Conservation (phyloP, 2,113 vertebrate species). For the Dromaius novaehollandiae region DNA sequence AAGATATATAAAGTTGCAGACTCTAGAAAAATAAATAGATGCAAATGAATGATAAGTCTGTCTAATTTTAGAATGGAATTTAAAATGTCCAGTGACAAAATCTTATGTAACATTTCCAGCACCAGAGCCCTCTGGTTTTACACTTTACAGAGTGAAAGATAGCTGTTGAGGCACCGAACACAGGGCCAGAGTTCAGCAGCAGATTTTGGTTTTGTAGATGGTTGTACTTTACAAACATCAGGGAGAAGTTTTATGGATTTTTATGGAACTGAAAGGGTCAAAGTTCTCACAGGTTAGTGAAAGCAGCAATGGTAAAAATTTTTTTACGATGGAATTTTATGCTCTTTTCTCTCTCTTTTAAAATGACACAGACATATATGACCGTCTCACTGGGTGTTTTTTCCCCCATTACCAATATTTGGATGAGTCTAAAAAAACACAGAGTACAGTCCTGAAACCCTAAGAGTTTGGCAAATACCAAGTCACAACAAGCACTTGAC, state of each 20-base stretch:
- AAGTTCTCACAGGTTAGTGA: not conserved
- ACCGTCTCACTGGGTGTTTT: not conserved
- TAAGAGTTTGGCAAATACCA: not conserved
- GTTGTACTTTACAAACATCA: not conserved
- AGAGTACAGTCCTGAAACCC: not conserved
- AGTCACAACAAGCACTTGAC: rapidly evolving
- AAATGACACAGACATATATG: not conserved
- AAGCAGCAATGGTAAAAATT: not conserved
- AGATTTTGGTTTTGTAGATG: not conserved
- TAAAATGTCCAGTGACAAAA: not conserved
- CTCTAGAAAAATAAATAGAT: not conserved
- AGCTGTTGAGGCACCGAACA: rapidly evolving
- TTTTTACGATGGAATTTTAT: not conserved
- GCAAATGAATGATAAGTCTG: not conserved
- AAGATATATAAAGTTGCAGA: not conserved
- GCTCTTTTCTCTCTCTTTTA: not conserved
- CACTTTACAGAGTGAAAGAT: not conserved
- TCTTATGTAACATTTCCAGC: not conserved
- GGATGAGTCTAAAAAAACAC: not conserved
- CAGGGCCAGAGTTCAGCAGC: rapidly evolving
- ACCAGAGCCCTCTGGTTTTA: not conserved
- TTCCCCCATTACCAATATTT: not conserved
- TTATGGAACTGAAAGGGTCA: not conserved
- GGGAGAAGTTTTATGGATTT: not conserved
- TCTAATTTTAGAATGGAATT: constrained; percentile 24